phyloP scores from a whole-genome alignment of 2,113 vertebrate species.

The Tragelaphus scriptus region DNA sequence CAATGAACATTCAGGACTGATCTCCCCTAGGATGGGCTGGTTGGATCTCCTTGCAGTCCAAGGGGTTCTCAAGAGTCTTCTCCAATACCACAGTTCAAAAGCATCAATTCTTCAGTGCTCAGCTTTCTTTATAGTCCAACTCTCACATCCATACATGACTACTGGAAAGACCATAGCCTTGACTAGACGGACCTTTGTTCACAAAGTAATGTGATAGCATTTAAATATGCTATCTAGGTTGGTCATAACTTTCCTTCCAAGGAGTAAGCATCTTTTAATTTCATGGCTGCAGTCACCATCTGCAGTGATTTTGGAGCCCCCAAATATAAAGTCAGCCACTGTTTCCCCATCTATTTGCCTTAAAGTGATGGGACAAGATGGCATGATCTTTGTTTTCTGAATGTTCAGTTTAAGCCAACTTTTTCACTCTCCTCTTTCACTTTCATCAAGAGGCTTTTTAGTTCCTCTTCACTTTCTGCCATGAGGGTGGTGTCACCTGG shows the following conservation, averaged over 20 bases:
- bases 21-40: not conserved
- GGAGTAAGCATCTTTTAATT: not conserved
- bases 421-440: not conserved
- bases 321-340: not conserved
- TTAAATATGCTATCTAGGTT: not conserved
- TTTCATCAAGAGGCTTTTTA: not conserved
- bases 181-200: rapidly evolving
- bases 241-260: not conserved
- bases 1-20: not conserved
- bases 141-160: not conserved
- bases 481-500: not conserved
- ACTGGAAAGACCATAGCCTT: not conserved
- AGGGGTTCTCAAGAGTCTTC: not conserved
- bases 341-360: not conserved
- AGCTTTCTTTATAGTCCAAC: not conserved
- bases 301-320: not conserved
- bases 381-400: not conserved
- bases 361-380: not conserved
- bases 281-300: not conserved
- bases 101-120: not conserved
- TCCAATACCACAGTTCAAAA: not conserved
- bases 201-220: not conserved
- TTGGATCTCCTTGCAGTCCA: not conserved
- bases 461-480: not conserved
- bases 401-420: not conserved